Evolutionary conservation across 30 jellyfish, hydroid and myxozoan species (phyloP), one percentile per base, ranked within the genome.

Genomic region (Turritopsis dohrnii): DNA sequence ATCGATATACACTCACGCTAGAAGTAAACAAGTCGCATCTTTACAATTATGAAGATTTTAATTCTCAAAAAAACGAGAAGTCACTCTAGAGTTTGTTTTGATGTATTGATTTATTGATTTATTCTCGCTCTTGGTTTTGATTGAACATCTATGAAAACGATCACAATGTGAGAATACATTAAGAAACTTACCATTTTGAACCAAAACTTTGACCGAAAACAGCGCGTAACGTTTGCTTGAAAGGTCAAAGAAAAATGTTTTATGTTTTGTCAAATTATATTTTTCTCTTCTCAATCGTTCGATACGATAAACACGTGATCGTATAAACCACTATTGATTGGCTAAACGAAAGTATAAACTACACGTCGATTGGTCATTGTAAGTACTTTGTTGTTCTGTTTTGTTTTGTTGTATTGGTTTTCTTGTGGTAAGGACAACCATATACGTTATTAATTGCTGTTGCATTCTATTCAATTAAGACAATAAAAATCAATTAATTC

Each of bases 1-100:
- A 90, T 80, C 65, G 97, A 90, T 53, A 90, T 87, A 84, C 97
- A 90, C 84, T 90, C 97, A 52, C 97, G 73, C 97, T 89, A 83
- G 13, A 53, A 65, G 65, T 7, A 28, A 27, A 76, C 26, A 54
- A 7, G 60, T 5, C 60, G 60, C 60, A 3, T 5, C 60, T 41
- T 41, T 3, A 3, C 13, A 41, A 41, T 3, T 41, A 41, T 41
- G 60, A n/a, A n/a, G 60, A 41, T 41, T 41, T 41, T 5, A 41
- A 41, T n/a, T n/a, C n/a, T n/a, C n/a, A n/a, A n/a, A n/a, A n/a
- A n/a, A n/a, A n/a, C n/a, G n/a, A n/a, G n/a, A n/a, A n/a, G n/a
- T n/a, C n/a, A n/a, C n/a, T n/a, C n/a, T n/a, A n/a, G n/a, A n/a
- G n/a, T n/a, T n/a, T n/a, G n/a, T n/a, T n/a, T n/a, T n/a, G n/a